phyloP scores from a whole-genome alignment of 2,797 vertebrate species.

The Pangasius krempfi region DNA sequence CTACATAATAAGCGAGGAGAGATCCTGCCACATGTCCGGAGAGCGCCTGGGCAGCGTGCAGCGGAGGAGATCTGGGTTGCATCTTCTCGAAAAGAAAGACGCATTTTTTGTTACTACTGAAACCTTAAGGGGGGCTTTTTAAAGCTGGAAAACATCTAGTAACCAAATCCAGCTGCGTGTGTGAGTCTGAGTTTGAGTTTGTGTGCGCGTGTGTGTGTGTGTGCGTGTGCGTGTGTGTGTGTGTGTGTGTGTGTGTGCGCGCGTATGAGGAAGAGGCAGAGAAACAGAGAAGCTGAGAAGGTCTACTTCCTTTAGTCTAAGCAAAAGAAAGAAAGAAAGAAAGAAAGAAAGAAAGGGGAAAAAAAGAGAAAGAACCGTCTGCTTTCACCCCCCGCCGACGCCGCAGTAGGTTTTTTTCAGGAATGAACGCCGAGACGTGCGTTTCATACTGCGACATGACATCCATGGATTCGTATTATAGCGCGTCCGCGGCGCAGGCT shows the following conservation, averaged over 20 bases:
- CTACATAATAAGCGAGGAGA: conserved; percentile 76
- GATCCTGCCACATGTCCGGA: conserved; percentile 57
- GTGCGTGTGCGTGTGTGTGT: conserved; percentile 38
- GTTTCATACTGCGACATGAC: conserved; percentile 94
- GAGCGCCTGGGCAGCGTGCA: conserved; percentile 39
- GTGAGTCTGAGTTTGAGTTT: conserved; percentile 43
- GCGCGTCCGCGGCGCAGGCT: conserved; percentile 82
- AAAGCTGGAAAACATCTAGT: conserved; percentile 87
- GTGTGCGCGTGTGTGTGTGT: conserved; percentile 27
- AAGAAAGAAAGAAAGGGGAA: conserved; percentile 58
- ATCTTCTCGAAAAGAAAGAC: conserved; percentile 68
- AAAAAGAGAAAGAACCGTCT: conserved; percentile 55
- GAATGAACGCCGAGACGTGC: conserved; percentile 95
- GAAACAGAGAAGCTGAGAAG: conserved; percentile 51
- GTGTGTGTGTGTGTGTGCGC: conserved; percentile 38
- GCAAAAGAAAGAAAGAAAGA: conserved; percentile 66
- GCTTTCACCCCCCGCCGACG: conserved; percentile 58
- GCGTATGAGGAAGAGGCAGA: conserved; percentile 61
- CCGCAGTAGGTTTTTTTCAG: conserved; percentile 67
- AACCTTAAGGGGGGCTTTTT: conserved; percentile 80
- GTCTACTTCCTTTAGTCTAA: conserved; percentile 63
- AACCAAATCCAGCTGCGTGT: conserved; percentile 82
- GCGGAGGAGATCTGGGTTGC: conserved; percentile 65
- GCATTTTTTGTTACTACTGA: conserved; percentile 73
- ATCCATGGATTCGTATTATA: conserved; percentile 99